These are phyloP conservation scores for Uria aalge DNA, from an alignment of 2,113 vertebrate genomes.

Conservation along the genomic window DNA sequence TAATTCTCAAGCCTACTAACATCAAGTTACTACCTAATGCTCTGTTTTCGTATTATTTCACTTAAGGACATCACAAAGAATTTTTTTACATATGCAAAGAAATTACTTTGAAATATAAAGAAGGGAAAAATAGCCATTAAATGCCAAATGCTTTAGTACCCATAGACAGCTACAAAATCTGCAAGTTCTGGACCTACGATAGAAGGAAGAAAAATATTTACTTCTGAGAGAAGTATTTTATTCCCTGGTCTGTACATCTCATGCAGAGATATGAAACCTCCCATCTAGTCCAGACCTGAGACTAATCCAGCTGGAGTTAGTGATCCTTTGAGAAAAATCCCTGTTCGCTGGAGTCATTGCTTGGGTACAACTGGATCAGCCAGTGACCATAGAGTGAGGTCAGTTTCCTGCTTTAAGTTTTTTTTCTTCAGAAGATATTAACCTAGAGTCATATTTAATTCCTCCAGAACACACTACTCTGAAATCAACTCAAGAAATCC, in stretches of 20 bases:
- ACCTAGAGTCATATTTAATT: not conserved
- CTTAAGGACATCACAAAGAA: not conserved
- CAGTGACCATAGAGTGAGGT: not conserved
- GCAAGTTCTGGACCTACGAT: not conserved
- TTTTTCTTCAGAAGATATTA: not conserved
- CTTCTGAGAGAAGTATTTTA: not conserved
- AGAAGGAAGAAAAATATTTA: not conserved
- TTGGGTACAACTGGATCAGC: too few relatives aligned
- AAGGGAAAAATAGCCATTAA: not conserved
- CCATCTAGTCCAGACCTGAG: not conserved
- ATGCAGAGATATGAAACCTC: not conserved
- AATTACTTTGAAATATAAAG: not conserved
- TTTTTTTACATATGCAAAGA: not conserved
- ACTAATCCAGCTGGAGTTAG: not conserved
- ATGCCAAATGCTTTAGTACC: not conserved
- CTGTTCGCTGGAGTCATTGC: too few relatives aligned
- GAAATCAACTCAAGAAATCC: not conserved
- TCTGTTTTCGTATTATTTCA: not conserved
- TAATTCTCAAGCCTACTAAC: not conserved
- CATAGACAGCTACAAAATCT: not conserved
- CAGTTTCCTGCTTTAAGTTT: not conserved
- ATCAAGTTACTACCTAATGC: not conserved
- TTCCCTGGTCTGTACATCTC: not conserved
- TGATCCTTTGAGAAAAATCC: rapidly evolving
- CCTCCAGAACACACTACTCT: not conserved